These are phyloP conservation scores for Eutolmus rufibarbis DNA, from an alignment of 2,888 invertebrate genomes.

Conservation along the genomic window DNA sequence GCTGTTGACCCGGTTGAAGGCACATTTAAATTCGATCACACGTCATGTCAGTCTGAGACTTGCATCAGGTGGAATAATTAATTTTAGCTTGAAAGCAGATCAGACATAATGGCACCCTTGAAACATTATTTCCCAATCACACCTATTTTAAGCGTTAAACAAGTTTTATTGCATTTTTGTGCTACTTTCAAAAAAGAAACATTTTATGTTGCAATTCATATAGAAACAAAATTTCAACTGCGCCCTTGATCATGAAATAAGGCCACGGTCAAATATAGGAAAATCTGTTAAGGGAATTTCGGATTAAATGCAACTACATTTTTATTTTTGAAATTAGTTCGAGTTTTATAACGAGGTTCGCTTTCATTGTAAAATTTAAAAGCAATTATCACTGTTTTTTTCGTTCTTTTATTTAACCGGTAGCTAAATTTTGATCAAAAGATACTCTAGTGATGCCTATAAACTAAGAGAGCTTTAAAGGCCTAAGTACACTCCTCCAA, in stretches of 20 bases:
- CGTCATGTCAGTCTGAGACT: not conserved
- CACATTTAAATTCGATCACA: not conserved
- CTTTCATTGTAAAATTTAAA: no score
- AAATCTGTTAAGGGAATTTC: not conserved
- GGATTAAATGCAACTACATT: not conserved
- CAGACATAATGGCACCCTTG: not conserved
- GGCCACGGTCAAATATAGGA: not conserved
- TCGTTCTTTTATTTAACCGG: no score
- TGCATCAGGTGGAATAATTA: not conserved
- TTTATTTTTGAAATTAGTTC: not conserved
- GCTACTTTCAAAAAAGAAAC: not conserved
- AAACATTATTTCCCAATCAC: not conserved
- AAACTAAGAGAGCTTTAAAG: no score
- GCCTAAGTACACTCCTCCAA: no score
- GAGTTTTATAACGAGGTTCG: not conserved
- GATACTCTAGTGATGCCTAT: no score
- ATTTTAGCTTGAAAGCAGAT: not conserved
- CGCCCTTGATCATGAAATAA: not conserved
- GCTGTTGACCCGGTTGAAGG: not conserved
- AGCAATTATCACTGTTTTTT: no score
- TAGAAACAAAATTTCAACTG: not conserved
- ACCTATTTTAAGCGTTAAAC: not conserved
- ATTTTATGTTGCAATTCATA: not conserved
- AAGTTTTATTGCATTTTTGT: not conserved
- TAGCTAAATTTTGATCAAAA: no score